Base-by-base conservation (phyloP, 2,113 vertebrate genomes). In the Okapia johnstoni region DNA sequence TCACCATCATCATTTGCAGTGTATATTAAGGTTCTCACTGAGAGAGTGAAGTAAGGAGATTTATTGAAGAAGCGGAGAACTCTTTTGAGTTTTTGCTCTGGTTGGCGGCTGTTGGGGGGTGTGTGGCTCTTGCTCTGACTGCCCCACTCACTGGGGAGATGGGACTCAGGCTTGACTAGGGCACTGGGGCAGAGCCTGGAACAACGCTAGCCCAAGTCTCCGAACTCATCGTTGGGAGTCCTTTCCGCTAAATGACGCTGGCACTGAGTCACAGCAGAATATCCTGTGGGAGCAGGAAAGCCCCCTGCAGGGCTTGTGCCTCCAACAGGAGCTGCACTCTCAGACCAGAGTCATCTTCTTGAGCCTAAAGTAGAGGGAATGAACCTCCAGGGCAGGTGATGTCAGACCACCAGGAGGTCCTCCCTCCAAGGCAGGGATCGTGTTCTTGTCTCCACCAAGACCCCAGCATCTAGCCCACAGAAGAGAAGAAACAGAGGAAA, bases 41-140 rank as follows among this genome's bases (percentile, higher is more conserved):
- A 77, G 57, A 60, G 81, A 55, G 30, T 55, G 40, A 90, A 63
- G 23, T 12, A 52, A 54, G 50, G 76, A 43, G n/a, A 19, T 77
- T 46, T 30, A 40, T 28, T 1, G 3, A 17, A 57, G 9, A n/a
- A 21, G 15, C 1, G 7, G n/a, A 50, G 66, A 57, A 57, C 19
- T 23, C 28, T 16, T 66, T 25, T 43, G 6, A 55, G 48, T 15
- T 52, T 87, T 33, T 77, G 80, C 4, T 81, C 23, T 46, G 4
- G 19, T 48, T 58, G 19, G 25, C 7, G 79, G 36, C n/a, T 43
- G 40, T 16, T 14, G 25, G 0, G 25, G 40, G 13, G 5, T 5
- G 15, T 14, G 52, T 40, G 19, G 73, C 15, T 15, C 36, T 9
- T 40, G 85, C 63, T 33, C 26, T 7, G 16, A 57, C 6, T 48